These are phyloP conservation scores for Dendronephthya gigantea DNA, from an alignment of 64 coral and sea anemone genomes.

Conservation along the genomic window DNA sequence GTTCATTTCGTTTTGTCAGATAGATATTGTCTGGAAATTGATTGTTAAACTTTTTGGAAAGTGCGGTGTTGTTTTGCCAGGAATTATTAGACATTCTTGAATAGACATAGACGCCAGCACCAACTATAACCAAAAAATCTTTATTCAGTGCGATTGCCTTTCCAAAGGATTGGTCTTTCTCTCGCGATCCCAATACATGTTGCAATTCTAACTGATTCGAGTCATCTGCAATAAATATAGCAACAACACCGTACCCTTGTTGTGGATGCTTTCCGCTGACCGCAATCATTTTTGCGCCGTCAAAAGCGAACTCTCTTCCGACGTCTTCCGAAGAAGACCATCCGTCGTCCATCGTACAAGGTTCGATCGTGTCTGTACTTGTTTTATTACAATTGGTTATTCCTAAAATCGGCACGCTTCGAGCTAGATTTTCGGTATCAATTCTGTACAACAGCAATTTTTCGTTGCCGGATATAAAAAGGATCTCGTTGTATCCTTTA, in stretches of 20 bases:
- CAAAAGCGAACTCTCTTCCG: background rate
- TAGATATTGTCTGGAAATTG: background rate
- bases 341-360: constrained; percentile 8
- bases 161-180: constrained; percentile 32
- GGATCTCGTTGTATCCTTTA: background rate
- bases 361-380: background rate
- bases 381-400: constrained; percentile 2
- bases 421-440: background rate
- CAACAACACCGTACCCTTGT: constrained; percentile 43
- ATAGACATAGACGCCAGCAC: background rate
- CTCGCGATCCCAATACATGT: constrained; percentile 1
- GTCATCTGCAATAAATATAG: constrained; percentile 44
- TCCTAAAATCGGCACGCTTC: background rate
- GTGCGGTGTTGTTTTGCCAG: background rate
- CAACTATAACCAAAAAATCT: constrained; percentile 33
- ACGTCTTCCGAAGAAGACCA: constrained; percentile 31
- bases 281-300: constrained; percentile 16
- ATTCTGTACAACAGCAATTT: background rate
- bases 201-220: constrained; percentile 27
- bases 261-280: constrained; percentile 31
- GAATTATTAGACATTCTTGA: background rate
- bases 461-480: background rate
- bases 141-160: constrained; percentile 37
- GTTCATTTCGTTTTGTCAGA: background rate
- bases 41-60: background rate